These are phyloP conservation scores for Volucella inanis DNA, from an alignment of 2,888 invertebrate species.

Conservation along the genomic window DNA sequence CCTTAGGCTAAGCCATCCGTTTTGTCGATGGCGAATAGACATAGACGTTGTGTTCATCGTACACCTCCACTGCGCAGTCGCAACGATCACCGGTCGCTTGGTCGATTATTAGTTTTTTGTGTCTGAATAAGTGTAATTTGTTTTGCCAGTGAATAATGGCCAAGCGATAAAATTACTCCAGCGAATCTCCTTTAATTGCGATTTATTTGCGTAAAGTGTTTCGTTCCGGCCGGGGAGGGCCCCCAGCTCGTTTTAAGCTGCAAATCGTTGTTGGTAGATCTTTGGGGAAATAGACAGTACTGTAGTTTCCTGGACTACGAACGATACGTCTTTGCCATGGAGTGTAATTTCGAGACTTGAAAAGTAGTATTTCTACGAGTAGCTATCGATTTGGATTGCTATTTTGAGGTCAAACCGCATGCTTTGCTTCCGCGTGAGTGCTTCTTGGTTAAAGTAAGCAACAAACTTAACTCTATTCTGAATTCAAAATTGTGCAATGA, in stretches of 20 bases:
- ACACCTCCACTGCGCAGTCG: background rate
- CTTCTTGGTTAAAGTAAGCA: conserved; percentile 10
- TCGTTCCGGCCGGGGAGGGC: conserved; percentile 24
- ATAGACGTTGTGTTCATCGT: background rate
- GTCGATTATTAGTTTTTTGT: conserved; percentile 37
- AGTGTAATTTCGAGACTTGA: conserved; percentile 13
- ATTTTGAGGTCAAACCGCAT: conserved; percentile 52
- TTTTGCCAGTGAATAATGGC: conserved; percentile 52
- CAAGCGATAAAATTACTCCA: conserved; percentile 38
- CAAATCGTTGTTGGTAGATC: conserved; percentile 7
- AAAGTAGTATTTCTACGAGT: conserved; percentile 5
- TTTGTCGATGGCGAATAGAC: conserved; percentile 9
- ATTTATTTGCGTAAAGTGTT: conserved; percentile 70
- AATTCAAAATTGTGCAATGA: background rate
- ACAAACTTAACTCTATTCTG: conserved; percentile 16
- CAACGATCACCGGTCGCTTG: background rate
- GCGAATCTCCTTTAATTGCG: conserved; percentile 67
- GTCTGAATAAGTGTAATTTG: conserved; percentile 39
- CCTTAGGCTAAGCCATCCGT: conserved; percentile 28
- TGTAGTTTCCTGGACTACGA: conserved; percentile 19
- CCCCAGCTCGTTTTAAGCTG: conserved; percentile 24
- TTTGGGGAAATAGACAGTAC: background rate
- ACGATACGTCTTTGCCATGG: conserved; percentile 9
- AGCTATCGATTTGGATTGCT: conserved; percentile 24
- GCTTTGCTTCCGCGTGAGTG: conserved; percentile 62